Evolutionary conservation across 2,113 vertebrate genomes (phyloP).

Genomic region (Micronycteris hirsuta): DNA sequence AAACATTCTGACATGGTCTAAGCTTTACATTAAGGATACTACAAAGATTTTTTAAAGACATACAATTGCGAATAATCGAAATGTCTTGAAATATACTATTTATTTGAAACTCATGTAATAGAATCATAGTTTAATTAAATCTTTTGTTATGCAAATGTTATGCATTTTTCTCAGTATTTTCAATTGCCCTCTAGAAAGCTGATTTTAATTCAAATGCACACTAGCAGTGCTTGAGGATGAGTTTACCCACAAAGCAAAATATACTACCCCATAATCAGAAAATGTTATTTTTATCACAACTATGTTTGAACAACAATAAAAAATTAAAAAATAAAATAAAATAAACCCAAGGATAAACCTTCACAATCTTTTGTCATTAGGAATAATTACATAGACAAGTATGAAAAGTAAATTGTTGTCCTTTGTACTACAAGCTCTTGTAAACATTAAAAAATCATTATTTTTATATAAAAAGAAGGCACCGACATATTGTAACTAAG

Average conservation of each 20-base stretch:
- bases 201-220: neutral
- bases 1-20: neutral
- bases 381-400: neutral
- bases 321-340: too few species aligned
- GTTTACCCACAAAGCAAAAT: neutral
- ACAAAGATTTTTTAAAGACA: neutral
- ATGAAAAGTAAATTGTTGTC: accelerated
- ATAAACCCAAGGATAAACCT: neutral
- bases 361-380: neutral
- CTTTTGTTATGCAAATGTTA: neutral
- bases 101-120: neutral
- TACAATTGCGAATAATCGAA: neutral
- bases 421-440: neutral
- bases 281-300: neutral
- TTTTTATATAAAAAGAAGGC: neutral
- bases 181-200: neutral
- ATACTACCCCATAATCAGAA: neutral
- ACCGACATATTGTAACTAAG: neutral
- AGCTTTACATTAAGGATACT: neutral
- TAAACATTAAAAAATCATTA: neutral
- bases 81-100: neutral
- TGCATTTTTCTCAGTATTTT: neutral
- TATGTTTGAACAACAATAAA: too few species aligned
- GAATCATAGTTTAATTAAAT: neutral
- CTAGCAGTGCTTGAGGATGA: neutral